Conservation (phyloP, 2,113 vertebrate species). For the Lycocorax pyrrhopterus region DNA sequence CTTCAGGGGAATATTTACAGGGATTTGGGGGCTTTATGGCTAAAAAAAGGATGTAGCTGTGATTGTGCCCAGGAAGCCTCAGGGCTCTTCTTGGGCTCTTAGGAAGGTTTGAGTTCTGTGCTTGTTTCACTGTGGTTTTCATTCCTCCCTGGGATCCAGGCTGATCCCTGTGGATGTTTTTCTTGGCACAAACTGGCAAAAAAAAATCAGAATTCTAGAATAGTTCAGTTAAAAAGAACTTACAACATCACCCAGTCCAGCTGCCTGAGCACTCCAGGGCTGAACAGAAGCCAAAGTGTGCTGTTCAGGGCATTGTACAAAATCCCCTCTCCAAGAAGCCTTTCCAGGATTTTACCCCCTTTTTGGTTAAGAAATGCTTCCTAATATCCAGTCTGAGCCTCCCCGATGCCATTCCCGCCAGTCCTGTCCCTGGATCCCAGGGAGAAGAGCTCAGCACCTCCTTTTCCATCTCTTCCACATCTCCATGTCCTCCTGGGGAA, state of each 20-base stretch:
- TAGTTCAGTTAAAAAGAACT: neutral
- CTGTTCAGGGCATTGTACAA: neutral
- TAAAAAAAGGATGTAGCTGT: neutral
- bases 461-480: neutral
- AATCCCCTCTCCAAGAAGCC: neutral
- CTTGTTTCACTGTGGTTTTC: neutral
- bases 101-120: neutral
- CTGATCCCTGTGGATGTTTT: neutral
- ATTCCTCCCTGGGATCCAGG: neutral
- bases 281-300: neutral
- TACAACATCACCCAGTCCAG: rapidly evolving
- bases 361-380: neutral
- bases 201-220: neutral
- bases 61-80: neutral
- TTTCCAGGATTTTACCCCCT: neutral
- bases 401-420: rapidly evolving
- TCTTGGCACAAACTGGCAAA: neutral
- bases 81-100: neutral
- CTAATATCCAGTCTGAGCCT: neutral
- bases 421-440: neutral
- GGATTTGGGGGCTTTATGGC: neutral
- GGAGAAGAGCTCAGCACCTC: neutral
- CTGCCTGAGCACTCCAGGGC: neutral
- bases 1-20: neutral
- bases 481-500: neutral